Evolutionary conservation across 2,888 invertebrate species (phyloP).

Genomic region (Ochropleura leucogaster): DNA sequence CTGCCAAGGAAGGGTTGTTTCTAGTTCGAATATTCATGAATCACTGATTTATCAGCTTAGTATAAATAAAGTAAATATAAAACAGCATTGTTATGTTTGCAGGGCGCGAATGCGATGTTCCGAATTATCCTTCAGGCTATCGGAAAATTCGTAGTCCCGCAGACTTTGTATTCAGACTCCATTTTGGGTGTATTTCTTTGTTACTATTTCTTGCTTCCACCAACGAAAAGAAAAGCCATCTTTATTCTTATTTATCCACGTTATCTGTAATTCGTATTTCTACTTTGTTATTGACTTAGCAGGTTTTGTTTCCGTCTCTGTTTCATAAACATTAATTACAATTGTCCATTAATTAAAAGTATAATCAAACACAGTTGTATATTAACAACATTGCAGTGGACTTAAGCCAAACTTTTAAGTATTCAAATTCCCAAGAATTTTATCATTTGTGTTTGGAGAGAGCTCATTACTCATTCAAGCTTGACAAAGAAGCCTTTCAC

Average conservation of each 20-base stretch:
- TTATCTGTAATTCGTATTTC: conserved; percentile 28
- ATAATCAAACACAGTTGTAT: conserved; percentile 16
- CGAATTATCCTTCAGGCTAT: conserved; percentile 40
- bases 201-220: conserved; percentile 28
- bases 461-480: conserved; percentile 63
- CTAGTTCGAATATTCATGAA: conserved; percentile 31
- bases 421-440: conserved; percentile 49
- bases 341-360: conserved; percentile 19
- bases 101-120: not conserved
- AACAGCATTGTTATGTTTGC: conserved; percentile 36
- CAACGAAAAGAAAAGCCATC: conserved; percentile 21
- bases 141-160: conserved; percentile 22
- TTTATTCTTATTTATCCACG: conserved; percentile 30
- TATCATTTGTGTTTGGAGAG: conserved; percentile 54
- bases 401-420: conserved; percentile 34
- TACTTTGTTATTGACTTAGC: conserved; percentile 26
- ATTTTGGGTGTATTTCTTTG: conserved; percentile 36
- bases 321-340: conserved; percentile 27
- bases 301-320: conserved; percentile 16
- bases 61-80: conserved; percentile 47
- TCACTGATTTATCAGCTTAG: conserved; percentile 34
- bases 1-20: not conserved
- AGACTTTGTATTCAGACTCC: conserved; percentile 38
- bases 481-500: conserved; percentile 63
- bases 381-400: conserved; percentile 28